Conservation (phyloP, 2,113 vertebrate species). For the Petromus typicus region DNA sequence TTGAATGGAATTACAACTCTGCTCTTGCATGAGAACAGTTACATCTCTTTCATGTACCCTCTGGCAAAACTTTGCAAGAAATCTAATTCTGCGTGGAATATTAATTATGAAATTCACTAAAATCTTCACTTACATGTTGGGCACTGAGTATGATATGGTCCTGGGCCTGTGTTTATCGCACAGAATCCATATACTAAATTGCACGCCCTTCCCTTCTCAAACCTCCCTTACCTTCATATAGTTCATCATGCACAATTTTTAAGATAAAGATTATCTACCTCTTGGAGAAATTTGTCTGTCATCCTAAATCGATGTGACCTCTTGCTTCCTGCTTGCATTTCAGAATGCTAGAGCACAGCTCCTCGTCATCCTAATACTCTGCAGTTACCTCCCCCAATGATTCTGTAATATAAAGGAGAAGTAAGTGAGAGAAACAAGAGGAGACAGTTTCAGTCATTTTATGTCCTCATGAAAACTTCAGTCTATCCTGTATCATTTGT, state of each 20-base stretch:
- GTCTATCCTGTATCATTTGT: background rate
- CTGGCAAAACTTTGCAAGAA: constrained; percentile 32
- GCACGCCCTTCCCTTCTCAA: rapidly evolving
- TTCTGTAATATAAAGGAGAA: background rate
- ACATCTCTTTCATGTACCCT: constrained; percentile 55
- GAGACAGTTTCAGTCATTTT: background rate
- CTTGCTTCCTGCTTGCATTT: background rate
- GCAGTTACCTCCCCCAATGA: background rate
- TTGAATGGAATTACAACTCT: constrained; percentile 3
- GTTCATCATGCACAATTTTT: background rate
- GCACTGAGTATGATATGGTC: background rate
- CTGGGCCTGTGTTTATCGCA: background rate
- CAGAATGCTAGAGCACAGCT: background rate
- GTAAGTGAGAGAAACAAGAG: background rate
- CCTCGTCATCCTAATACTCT: background rate
- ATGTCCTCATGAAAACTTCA: background rate
- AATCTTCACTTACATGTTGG: background rate
- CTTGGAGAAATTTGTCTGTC: background rate
- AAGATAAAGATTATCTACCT: background rate
- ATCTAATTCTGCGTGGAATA: background rate
- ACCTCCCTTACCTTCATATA: background rate
- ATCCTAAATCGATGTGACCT: background rate
- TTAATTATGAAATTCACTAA: background rate
- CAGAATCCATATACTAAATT: background rate
- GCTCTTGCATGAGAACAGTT: background rate